A percentile compares a stretch with the other conserved stretches of the same genome.
These are phyloP conservation scores for Gryon sp. DNA, from an alignment of 1,140 invertebrate species.

Conservation along the genomic window DNA sequence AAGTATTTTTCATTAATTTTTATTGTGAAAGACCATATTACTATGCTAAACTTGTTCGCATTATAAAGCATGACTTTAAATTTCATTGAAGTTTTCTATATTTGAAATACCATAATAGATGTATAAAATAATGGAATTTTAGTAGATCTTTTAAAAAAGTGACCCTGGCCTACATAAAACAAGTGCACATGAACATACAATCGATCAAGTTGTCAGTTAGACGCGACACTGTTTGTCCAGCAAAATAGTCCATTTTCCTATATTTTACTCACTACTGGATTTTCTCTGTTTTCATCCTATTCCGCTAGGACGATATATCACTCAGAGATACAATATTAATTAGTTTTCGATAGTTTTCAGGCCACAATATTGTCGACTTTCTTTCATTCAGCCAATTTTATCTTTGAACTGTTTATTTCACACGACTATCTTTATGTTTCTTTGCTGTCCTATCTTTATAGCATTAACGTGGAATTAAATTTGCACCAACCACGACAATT, in stretches of 20 bases:
- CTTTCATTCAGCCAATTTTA: slow-evolving; percentile 30
- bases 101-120: slow-evolving; percentile 3
- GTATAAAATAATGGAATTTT: slow-evolving; percentile 23
- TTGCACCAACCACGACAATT: slow-evolving; percentile 31
- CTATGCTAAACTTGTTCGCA: background rate
- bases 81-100: slow-evolving; percentile 12
- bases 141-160: slow-evolving; percentile 23
- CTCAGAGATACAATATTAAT: slow-evolving; percentile 51
- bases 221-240: slow-evolving; percentile 34
- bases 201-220: slow-evolving; percentile 53
- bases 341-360: slow-evolving; percentile 60
- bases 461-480: slow-evolving; percentile 37
- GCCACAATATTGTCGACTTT: slow-evolving; percentile 41
- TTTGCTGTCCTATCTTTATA: slow-evolving; percentile 54
- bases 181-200: slow-evolving; percentile 10
- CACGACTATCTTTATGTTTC: slow-evolving; percentile 42
- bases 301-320: slow-evolving; percentile 13
- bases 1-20: slow-evolving; percentile 5
- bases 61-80: slow-evolving; percentile 13
- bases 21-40: slow-evolving; percentile 2
- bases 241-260: slow-evolving; percentile 39
- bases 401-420: slow-evolving; percentile 44
- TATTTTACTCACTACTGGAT: slow-evolving; percentile 32
- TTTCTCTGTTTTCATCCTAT: slow-evolving; percentile 15
- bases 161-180: slow-evolving; percentile 34